These are phyloP conservation scores for Tinea semifulvella DNA, from an alignment of 2,888 invertebrate genomes.

Conservation along the genomic window DNA sequence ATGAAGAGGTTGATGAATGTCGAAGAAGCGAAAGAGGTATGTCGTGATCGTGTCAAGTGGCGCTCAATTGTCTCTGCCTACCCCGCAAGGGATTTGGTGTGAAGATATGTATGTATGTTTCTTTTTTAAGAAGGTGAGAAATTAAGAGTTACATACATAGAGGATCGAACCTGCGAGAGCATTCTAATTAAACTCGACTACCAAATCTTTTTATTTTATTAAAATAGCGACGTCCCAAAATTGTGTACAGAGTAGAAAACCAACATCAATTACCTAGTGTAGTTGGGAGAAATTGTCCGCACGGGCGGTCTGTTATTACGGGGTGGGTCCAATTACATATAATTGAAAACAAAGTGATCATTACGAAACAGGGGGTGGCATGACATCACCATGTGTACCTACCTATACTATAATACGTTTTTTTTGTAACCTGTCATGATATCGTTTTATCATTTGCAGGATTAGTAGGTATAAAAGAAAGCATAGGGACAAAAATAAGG, in stretches of 20 bases:
- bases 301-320: slow-evolving; percentile 38
- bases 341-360: slow-evolving; percentile 58
- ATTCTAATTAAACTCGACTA: no score
- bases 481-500: no score
- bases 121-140: neutral
- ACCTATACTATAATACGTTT: no score
- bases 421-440: no score
- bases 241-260: neutral
- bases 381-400: no score
- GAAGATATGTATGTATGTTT: neutral
- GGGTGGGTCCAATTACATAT: slow-evolving; percentile 54
- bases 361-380: slow-evolving; percentile 29
- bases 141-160: neutral
- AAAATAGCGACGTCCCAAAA: neutral
- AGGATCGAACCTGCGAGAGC: no score
- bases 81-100: neutral
- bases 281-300: slow-evolving; percentile 18
- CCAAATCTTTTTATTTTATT: neutral
- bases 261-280: slow-evolving; percentile 1
- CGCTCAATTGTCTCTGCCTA: no score
- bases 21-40: no score
- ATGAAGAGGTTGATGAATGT: no score
- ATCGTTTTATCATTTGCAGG: no score
- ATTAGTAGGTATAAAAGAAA: no score
- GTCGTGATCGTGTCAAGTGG: no score